Percentiles rank a stretch among this genome's conserved stretches.
Evolutionary conservation across 1,140 invertebrate genomes (phyloP).

Genomic region (Saccostrea echinata): DNA sequence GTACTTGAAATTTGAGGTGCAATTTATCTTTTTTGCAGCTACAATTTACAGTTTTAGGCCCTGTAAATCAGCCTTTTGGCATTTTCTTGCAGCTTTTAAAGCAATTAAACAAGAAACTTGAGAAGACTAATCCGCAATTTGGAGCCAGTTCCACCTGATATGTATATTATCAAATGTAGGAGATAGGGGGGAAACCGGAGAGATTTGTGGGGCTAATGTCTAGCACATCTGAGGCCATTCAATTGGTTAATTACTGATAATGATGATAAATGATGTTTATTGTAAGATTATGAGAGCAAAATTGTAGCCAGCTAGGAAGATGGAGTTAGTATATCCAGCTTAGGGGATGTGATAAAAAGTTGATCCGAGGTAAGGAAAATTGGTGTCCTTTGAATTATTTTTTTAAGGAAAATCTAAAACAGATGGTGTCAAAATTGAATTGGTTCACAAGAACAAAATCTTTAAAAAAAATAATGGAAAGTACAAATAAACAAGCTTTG

Average conservation of each 20-base stretch:
- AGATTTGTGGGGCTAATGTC: conserved; percentile 8
- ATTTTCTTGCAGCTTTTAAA: conserved; percentile 37
- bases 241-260: conserved; percentile 38
- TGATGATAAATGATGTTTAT: conserved; percentile 30
- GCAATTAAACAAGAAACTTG: conserved; percentile 36
- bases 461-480: too few relatives aligned
- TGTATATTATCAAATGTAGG: conserved; percentile 33
- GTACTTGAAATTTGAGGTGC: conserved; percentile 16
- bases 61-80: conserved; percentile 18
- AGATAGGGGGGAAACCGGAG: neutral
- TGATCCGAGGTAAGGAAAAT: neutral
- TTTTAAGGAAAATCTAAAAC: neutral
- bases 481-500: neutral
- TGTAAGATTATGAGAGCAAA: conserved; percentile 28
- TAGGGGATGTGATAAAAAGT: neutral
- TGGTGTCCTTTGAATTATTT: neutral
- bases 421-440: neutral
- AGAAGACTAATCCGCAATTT: conserved; percentile 25
- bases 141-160: conserved; percentile 26
- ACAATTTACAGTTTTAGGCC: conserved; percentile 3
- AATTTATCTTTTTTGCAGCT: conserved; percentile 27
- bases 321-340: neutral
- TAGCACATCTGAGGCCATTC: conserved; percentile 11
- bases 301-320: conserved; percentile 15
- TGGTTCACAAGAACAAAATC: too few relatives aligned